phyloP scores from a whole-genome alignment of 2,888 invertebrate genomes.

The Tinea pellionella region DNA sequence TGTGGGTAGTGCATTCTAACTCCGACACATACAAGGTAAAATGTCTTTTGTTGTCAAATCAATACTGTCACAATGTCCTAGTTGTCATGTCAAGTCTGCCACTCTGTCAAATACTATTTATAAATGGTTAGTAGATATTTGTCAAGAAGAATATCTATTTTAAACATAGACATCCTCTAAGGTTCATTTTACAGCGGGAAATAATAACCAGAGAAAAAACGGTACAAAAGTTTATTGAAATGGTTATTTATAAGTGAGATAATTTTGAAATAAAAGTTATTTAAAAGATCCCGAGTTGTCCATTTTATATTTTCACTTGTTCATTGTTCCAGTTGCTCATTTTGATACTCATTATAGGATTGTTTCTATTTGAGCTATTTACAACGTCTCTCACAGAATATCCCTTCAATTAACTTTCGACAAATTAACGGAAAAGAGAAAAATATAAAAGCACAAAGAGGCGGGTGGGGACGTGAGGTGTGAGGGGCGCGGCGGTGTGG shows the following conservation, averaged over 20 bases:
- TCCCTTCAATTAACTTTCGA: conserved; percentile 56
- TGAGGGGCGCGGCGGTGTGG: conserved; percentile 21
- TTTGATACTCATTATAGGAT: conserved; percentile 5
- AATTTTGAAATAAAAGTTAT: too few relatives aligned
- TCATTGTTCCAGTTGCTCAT: too few relatives aligned
- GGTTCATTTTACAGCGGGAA: too few relatives aligned
- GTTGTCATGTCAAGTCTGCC: too few relatives aligned
- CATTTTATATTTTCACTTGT: too few relatives aligned
- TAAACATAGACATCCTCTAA: too few relatives aligned
- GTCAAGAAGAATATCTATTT: too few relatives aligned
- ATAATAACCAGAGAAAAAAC: too few relatives aligned
- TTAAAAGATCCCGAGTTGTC: not conserved
- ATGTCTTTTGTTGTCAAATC: not conserved
- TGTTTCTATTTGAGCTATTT: conserved; percentile 32
- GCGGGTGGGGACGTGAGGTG: conserved; percentile 21
- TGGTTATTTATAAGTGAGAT: too few relatives aligned
- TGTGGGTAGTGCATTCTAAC: not conserved
- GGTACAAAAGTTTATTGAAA: too few relatives aligned
- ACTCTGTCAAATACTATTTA: too few relatives aligned
- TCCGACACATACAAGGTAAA: not conserved
- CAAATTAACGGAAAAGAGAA: conserved; percentile 50
- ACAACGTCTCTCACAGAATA: conserved; percentile 30
- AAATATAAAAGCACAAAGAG: conserved; percentile 31
- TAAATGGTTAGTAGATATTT: too few relatives aligned
- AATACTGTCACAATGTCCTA: not conserved